Base-by-base conservation (phyloP, 2,888 invertebrate genomes). In the Pherbina coryleti region DNA sequence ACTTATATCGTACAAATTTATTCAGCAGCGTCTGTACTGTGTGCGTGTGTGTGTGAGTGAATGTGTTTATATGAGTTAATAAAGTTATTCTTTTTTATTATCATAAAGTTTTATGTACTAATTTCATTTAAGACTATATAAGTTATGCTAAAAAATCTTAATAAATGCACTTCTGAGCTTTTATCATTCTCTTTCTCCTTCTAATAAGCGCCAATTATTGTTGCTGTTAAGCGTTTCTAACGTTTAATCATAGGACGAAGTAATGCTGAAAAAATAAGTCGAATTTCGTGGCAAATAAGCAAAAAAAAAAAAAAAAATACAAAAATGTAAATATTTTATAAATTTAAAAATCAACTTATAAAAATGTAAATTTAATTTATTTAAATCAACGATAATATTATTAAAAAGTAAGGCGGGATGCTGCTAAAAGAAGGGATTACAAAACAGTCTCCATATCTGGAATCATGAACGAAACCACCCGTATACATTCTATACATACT, bases 161-260 rank as follows among this genome's bases (percentile, higher is more conserved):
- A 85, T 87, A 87, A 87, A 87, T 87, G 86, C 86, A 87, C 87
- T 87, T 87, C 86, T 87, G 87, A 87, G 86, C 88, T 86, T 86
- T 82, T 84, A 83, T 84, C 71, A 78, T 55, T 76, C 25, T 28
- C 19, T 28, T 55, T 74, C 60, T 53, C 11, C 31, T 78, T 78
- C 76, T 80, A 79, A 85, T 87, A 88, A 88, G 88, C 88, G 88
- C 89, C 88, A 87, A 88, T 88, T 88, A 88, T 88, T 88, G 88
- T 88, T 88, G 84, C 88, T 86, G 83, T 80, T 84, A 82, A 80
- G 78, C 44, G n/a, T 75, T 55, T 67, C n/a, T 17, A 7, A 14
- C 14, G 34, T 64, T 34, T 31, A 28, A 64, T 31, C 3, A 8
- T 34, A 31, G 8, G 11, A 64, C 28, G 3, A 53, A 53, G 22